Conservation (phyloP, 1,140 invertebrate genomes). For the Leptinotarsa undecemlineata region DNA sequence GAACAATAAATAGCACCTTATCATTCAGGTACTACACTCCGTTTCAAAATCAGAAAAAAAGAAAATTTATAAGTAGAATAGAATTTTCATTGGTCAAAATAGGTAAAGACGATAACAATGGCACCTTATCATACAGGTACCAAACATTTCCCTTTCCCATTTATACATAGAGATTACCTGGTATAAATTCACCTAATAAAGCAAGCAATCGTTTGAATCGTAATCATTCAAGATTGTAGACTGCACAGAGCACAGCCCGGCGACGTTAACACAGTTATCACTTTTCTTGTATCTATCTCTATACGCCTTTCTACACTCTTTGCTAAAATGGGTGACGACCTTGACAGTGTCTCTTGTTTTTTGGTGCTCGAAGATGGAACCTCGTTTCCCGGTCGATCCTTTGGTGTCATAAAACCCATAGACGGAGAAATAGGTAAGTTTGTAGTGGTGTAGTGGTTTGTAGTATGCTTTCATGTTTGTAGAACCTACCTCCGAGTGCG, state of each 20-base stretch:
- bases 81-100: no score
- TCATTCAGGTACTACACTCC: no score
- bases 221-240: neutral
- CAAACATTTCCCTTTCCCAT: no score
- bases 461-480: conserved; percentile 30
- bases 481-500: neutral
- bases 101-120: no score
- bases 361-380: conserved; percentile 73
- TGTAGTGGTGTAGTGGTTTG: no score
- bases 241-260: neutral
- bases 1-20: no score
- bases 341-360: conserved; percentile 56
- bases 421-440: conserved; percentile 92
- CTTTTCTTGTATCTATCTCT: no score
- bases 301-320: neutral
- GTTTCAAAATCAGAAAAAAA: no score
- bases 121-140: no score
- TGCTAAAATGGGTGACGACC: conserved; percentile 11
- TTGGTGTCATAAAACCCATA: conserved; percentile 71
- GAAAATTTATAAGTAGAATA: no score
- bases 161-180: neutral
- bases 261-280: no score
- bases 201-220: neutral
- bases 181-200: neutral
- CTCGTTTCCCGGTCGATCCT: conserved; percentile 72